Base-by-base conservation (phyloP, 2,888 invertebrate species). In the Pyrgus malvae region DNA sequence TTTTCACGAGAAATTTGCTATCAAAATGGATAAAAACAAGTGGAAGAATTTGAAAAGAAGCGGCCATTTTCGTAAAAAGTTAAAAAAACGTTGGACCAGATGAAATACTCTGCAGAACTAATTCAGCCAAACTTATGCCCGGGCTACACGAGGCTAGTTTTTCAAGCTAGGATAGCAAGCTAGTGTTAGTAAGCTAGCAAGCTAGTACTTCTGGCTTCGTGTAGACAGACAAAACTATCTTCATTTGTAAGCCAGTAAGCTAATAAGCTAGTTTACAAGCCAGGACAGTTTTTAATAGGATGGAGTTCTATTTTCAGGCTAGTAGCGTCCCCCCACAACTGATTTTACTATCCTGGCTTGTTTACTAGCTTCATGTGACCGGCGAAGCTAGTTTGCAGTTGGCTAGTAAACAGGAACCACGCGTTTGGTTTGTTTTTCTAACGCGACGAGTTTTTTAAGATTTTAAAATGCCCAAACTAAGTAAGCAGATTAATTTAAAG, bases 181-280 rank as follows among this genome's bases (percentile, higher is more conserved):
- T 54, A 40, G 21, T 53, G 37, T 53, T 19, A 50, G 41, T 37
- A 44, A 53, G 29, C 51, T 53, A 54, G 40, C 46, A 54, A 54
- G 41, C 48, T 54, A 40, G 21, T 42, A 27, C 25, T 27, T 55
- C 56, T 51, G 37, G 50, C 46, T 57, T 55, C 55, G 49, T 55
- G 50, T 58, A 27, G 6, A 55, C 51, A 27, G 6, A 55, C 51
- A 55, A 48, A 55, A 49, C 46, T 45, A 45, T 21, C 50, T 54
- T 49, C 35, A 27, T 41, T 57, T 57, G 19, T 31, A 31, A 12
- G 31, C 12, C 4, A 27, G 25, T 48, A 48, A 50, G 50, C 38
- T 55, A 49, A 37, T 48, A 48, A 50, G 50, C 38, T 55, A 49
- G 44, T 27, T 27, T 7, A 27, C 25, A 4, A 27, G 3, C 25